phyloP scores from a whole-genome alignment of 1,140 invertebrate genomes.

The Brachionus sp. region DNA sequence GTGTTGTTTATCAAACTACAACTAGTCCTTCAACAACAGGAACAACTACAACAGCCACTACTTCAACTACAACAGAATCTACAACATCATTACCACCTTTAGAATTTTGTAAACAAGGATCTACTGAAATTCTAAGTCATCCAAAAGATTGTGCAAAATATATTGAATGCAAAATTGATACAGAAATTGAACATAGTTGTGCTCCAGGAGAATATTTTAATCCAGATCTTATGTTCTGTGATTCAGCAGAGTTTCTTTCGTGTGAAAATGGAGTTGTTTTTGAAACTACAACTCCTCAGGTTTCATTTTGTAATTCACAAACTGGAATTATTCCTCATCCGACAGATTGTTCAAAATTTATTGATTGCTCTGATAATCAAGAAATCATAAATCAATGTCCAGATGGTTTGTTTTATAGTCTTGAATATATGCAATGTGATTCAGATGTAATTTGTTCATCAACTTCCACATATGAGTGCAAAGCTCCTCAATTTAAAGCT shows the following conservation, averaged over 20 bases:
- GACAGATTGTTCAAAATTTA: constrained; percentile 23
- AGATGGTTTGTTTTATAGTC: not conserved
- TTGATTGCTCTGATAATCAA: not conserved
- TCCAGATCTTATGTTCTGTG: not conserved
- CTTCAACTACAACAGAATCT: not conserved
- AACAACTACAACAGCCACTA: not conserved
- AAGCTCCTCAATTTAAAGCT: not conserved
- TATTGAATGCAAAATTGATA: not conserved
- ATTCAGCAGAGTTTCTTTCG: not conserved
- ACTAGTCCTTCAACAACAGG: not conserved
- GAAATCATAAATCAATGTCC: not conserved
- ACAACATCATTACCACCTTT: not conserved
- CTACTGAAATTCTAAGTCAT: not conserved
- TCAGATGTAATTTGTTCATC: not conserved
- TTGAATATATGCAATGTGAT: not conserved
- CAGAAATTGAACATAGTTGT: not conserved
- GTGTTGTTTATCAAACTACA: not conserved
- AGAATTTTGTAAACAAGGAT: not conserved
- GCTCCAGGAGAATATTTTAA: not conserved
- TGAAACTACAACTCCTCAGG: not conserved
- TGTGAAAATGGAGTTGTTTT: not conserved
- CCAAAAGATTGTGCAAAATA: not conserved
- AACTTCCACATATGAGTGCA: not conserved
- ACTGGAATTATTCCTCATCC: not conserved
- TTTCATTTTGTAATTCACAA: not conserved